Base-by-base conservation (phyloP, 2,113 vertebrate species). In the Apistogramma diplotaenia region DNA sequence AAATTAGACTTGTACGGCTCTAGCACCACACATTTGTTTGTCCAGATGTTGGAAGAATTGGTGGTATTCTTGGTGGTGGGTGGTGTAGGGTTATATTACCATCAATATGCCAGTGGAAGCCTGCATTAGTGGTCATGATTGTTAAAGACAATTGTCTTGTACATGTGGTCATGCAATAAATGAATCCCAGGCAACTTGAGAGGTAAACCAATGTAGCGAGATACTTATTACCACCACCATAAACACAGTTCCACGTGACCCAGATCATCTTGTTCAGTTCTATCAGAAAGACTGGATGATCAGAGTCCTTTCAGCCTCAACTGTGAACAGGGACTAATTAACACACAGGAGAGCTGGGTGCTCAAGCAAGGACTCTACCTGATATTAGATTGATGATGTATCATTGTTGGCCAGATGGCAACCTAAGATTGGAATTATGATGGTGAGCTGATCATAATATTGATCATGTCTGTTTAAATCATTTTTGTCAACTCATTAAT, bases 281-380 rank as follows among this genome's bases (percentile, higher is more conserved):
- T 35, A 35, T 35, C 8, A 2, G 3, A 35, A 35, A 9, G 33
- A 9, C 59, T 35, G 33, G 33, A 35, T 8, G 59, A 21, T 35
- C 10, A 61, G 58, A 86, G 82, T 76, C 77, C 75, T 84, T 76
- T 61, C 56, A 57, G 72, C 81, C 57, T 65, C n/a, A 0, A 21
- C 81, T 67, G 76, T 78, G 82, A 86, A 89, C 85, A 89, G 65
- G 72, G 3, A 75, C 65, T 85, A 84, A 89, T 89, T 85, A 87
- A 53, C 74, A 81, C 83, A 59, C 51, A 62, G 54, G 58, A 83
- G 76, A 76, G 59, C 35, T 60, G 53, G 21, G 6, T 3, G 73
- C 43, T 31, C 81, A 51, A 51, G 49, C 18, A 15, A 83, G 27
- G 25, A 78, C 59, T 58, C 82, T 65, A 76, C 70, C 62, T 76